Evolutionary conservation across 1,140 invertebrate species (phyloP).

Genomic region (Augochlora pura): DNA sequence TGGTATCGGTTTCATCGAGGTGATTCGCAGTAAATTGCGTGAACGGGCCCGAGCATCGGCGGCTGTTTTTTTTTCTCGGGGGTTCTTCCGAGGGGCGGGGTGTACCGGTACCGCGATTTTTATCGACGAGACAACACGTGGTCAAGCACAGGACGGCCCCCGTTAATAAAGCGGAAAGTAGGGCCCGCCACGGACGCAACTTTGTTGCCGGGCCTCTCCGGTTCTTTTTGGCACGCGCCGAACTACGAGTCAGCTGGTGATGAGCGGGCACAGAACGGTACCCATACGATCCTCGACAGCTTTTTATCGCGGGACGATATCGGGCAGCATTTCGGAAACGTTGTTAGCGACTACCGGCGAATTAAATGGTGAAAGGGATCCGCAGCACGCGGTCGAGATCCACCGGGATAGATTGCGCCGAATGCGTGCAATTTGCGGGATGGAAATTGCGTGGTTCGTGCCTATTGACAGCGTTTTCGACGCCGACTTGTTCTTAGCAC

Average conservation of each 20-base stretch:
- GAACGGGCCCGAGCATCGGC: not conserved
- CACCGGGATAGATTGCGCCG: not conserved
- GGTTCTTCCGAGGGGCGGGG: no score
- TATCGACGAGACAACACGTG: conserved; percentile 45
- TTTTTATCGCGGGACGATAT: conserved; percentile 63
- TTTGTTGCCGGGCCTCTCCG: conserved; percentile 36
- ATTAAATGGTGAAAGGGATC: conserved; percentile 36
- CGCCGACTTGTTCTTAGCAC: no score
- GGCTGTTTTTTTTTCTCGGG: not conserved
- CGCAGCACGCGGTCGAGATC: not conserved
- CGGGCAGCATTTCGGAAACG: conserved; percentile 37
- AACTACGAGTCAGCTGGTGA: conserved; percentile 62
- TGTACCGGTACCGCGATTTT: conserved; percentile 12
- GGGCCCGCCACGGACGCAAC: conserved; percentile 26
- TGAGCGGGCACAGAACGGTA: conserved; percentile 51
- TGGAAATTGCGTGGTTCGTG: not conserved
- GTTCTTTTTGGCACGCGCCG: conserved; percentile 60
- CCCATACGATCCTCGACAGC: conserved; percentile 58
- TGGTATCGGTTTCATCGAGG: not conserved
- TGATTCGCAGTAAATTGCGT: conserved; percentile 21
- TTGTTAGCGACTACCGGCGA: conserved; percentile 45
- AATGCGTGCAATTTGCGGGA: conserved; percentile 3
- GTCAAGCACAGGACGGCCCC: conserved; percentile 25
- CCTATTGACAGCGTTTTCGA: no score
- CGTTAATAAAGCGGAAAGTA: conserved; percentile 48